Evolutionary conservation across 2,113 vertebrate species (phyloP), one percentile per base, ranked within the genome.

Genomic region (Dipodomys spectabilis): DNA sequence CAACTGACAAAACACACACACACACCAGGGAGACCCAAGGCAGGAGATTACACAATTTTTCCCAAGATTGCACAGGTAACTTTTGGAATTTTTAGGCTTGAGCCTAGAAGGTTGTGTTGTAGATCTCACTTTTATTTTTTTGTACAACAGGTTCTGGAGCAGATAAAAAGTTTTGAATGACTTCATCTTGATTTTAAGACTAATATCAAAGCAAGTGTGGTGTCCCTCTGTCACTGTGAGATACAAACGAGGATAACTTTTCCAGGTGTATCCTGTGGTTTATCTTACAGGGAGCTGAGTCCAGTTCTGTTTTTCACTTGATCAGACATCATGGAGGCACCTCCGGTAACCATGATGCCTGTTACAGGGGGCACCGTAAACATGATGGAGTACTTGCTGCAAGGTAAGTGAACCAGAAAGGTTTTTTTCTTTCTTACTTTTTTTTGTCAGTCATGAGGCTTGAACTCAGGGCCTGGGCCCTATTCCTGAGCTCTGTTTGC

Each of bases 341-440:
- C 99, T 5, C 99, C 99, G 0, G 99, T 99, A 6, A 98, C 99
- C 49, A 99, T 99, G 97, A 99, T 99, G 99, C 99, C 99, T 5
- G 98, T 99, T 30, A 99, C 99, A 1, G 99, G 99, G 5, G 99
- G 99, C 57, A 98, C 99, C 20, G 99, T 99, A 92, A 99, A 99
- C 91, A 99, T 99, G 99, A 99, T 99, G 99, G 99, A 99, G 93
- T 99, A 99, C 88, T 96, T 99, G 73, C 97, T 99, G 64, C 99
- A 99, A 98, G 99, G 99, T 99, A 90, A 98, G 95, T 93, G 16
- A 77, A n/a, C 10, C 1, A 30, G 8, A 35, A 49, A 75, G n/a
- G 44, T n/a, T 85, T 95, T 62, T 27, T 39, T 16, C 0, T 23
- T 44, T 35, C 12, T 82, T 45, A 11, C 49, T 5, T 35, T 20